phyloP scores from a whole-genome alignment of 2,113 vertebrate genomes.

The Psammodynastes pulverulentus region DNA sequence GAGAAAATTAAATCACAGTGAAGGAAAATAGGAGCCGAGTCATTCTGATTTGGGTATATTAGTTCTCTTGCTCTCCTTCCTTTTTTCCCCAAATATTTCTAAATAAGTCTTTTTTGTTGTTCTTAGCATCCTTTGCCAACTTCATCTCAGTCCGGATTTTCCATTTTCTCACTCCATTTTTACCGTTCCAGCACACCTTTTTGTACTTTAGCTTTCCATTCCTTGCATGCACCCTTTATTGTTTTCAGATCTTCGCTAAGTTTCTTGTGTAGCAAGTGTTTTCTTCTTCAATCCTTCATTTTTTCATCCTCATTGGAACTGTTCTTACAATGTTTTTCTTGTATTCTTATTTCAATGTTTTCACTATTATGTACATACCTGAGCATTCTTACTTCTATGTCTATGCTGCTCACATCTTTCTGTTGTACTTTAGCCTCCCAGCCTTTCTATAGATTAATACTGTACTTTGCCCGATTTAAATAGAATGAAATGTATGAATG shows the following conservation, averaged over 20 bases:
- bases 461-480: not conserved
- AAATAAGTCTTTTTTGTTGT: not conserved
- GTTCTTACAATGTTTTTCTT: not conserved
- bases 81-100: not conserved
- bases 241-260: not conserved
- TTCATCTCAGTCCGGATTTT: not conserved
- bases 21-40: not conserved
- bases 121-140: not conserved
- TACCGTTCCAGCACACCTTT: not conserved
- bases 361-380: not conserved
- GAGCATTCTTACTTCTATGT: not conserved
- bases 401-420: not conserved
- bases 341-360: not conserved
- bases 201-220: not conserved
- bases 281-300: not conserved
- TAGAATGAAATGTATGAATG: not conserved
- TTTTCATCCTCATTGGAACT: not conserved
- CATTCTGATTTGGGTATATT: not conserved
- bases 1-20: not conserved
- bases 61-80: not conserved
- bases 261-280: not conserved
- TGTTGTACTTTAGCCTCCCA: not conserved
- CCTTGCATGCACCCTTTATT: not conserved
- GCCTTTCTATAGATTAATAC: not conserved
- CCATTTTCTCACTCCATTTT: not conserved